A percentile compares a stretch with the other conserved stretches of the same genome.
These are phyloP conservation scores for Aleiodes sp. DNA, from an alignment of 1,140 invertebrate genomes.

Conservation along the genomic window DNA sequence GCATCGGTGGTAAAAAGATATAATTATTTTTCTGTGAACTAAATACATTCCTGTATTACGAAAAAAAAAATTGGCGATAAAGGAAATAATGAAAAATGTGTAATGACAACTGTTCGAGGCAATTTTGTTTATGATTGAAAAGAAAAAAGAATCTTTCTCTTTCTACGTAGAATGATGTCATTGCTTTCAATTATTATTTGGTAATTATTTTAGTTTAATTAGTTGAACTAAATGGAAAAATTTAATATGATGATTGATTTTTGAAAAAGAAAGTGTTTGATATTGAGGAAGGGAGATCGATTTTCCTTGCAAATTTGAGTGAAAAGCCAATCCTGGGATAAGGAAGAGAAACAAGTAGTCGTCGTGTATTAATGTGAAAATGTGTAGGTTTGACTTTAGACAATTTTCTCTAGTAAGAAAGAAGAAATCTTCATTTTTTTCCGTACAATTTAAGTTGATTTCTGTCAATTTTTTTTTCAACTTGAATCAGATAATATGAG, in stretches of 20 bases:
- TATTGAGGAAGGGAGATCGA: background rate
- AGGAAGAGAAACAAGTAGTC: background rate
- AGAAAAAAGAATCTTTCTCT: background rate
- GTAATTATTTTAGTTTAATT: constrained; percentile 1
- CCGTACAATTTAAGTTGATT: constrained; percentile 12
- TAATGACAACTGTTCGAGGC: background rate
- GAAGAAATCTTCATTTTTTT: background rate
- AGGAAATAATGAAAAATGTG: background rate
- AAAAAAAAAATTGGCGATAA: constrained; percentile 7
- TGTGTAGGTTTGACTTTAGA: constrained; percentile 27
- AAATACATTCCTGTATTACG: constrained; percentile 50
- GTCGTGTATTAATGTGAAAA: constrained; percentile 26
- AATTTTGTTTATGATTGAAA: background rate
- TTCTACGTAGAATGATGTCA: too few relatives aligned
- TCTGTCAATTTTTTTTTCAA: background rate
- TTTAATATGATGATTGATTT: too few relatives aligned
- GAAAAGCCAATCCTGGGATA: background rate
- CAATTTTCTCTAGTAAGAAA: constrained; percentile 4
- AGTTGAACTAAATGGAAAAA: too few relatives aligned
- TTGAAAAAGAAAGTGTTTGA: too few relatives aligned
- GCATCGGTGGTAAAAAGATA: constrained; percentile 49
- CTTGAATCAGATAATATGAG: background rate
- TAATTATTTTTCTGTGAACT: constrained; percentile 49
- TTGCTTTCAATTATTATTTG: background rate
- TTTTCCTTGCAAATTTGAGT: constrained; percentile 1